These are phyloP conservation scores for Acrocephalus scirpaceus DNA, from an alignment of 2,797 vertebrate genomes.

Conservation along the genomic window DNA sequence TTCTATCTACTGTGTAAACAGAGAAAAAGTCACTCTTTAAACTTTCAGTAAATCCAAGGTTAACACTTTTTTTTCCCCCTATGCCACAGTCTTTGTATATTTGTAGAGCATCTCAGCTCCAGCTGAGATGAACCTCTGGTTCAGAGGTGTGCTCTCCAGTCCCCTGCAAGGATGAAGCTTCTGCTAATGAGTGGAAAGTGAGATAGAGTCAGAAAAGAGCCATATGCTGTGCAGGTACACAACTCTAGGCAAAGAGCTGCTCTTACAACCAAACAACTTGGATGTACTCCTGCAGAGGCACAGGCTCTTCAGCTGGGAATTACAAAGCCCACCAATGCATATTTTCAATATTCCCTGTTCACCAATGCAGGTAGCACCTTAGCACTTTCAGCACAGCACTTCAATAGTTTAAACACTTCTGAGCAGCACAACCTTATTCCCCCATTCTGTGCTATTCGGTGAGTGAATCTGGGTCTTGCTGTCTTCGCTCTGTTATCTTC, in stretches of 20 bases:
- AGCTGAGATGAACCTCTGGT: background rate
- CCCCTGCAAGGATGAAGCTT: background rate
- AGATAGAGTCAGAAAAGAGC: background rate
- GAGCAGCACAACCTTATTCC: background rate
- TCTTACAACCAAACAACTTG: background rate
- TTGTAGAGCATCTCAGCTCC: background rate
- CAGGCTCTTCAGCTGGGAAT: background rate
- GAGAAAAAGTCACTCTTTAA: background rate
- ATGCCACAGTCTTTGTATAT: background rate
- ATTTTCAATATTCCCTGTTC: background rate
- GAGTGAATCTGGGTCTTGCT: background rate
- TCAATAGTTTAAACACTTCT: background rate
- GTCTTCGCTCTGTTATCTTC: background rate
- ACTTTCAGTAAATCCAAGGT: background rate
- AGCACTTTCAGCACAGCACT: background rate
- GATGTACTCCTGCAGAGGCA: background rate
- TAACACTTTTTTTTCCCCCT: background rate
- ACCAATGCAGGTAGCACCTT: background rate
- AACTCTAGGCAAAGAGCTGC: background rate
- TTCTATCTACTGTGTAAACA: background rate
- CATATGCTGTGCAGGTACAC: background rate
- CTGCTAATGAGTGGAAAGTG: background rate
- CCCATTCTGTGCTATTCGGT: accelerated
- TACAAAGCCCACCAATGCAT: accelerated
- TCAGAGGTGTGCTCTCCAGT: background rate